Evolutionary conservation across 1,140 invertebrate species (phyloP).

Genomic region (Bradysia coprophila): DNA sequence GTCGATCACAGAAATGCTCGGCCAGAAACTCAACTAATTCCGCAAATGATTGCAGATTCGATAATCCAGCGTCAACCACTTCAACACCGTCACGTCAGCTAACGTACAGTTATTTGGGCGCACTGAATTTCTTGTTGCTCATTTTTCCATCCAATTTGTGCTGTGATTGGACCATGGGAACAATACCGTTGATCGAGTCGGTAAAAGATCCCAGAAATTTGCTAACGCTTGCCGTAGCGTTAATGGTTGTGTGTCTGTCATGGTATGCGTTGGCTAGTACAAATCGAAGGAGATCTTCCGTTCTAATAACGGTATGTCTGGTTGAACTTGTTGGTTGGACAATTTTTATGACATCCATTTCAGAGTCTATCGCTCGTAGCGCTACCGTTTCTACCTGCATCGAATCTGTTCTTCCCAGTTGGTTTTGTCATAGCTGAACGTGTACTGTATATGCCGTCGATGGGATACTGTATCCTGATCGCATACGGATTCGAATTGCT

Average conservation of each 20-base stretch:
- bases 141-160: constrained; percentile 78
- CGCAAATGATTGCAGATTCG: constrained; percentile 65
- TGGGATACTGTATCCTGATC: constrained; percentile 89
- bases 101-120: constrained; percentile 83
- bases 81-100: constrained; percentile 62
- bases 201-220: constrained; percentile 69
- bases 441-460: constrained; percentile 90
- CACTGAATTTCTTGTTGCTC: constrained; percentile 79
- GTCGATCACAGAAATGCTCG: too few relatives aligned
- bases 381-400: constrained; percentile 86
- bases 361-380: constrained; percentile 70
- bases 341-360: too few relatives aligned
- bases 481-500: constrained; percentile 52
- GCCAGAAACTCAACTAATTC: too few relatives aligned
- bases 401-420: constrained; percentile 93
- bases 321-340: too few relatives aligned
- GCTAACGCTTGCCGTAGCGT: constrained; percentile 57
- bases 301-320: constrained; percentile 57
- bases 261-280: constrained; percentile 43
- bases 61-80: constrained; percentile 79
- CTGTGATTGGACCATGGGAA: constrained; percentile 98
- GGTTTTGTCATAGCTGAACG: constrained; percentile 94
- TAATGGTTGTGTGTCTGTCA: constrained; percentile 37
- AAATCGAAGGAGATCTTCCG: constrained; percentile 45
- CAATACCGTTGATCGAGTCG: constrained; percentile 67